Evolutionary conservation across 2,888 invertebrate species (phyloP).

Genomic region (Tenthredo notha): DNA sequence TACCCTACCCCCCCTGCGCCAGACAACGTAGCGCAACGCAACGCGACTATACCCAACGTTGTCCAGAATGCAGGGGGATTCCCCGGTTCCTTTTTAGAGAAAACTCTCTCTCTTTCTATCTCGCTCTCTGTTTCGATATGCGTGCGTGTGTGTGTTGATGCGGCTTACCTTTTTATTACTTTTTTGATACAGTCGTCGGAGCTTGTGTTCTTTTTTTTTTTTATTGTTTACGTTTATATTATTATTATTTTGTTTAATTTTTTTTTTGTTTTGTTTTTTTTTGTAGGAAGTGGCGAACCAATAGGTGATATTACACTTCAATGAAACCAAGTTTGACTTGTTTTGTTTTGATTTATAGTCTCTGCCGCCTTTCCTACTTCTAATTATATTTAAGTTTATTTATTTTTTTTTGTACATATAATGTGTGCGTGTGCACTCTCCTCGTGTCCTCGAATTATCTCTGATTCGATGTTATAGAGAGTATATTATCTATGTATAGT

Average conservation of each 20-base stretch:
- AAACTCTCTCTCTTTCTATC: conserved; percentile 18
- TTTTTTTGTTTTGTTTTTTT: no score
- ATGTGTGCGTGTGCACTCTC: background rate
- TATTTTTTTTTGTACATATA: background rate
- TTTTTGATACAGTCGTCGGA: background rate
- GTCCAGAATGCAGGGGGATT: conserved; percentile 27
- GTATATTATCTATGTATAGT: no score
- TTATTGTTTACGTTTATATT: conserved; percentile 60
- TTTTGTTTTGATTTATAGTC: background rate
- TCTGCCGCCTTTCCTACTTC: background rate
- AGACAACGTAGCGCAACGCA: background rate
- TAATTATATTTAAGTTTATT: background rate
- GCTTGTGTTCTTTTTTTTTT: conserved; percentile 37
- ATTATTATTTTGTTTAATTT: background rate
- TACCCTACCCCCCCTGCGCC: background rate
- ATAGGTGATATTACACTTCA: background rate
- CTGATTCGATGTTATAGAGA: background rate
- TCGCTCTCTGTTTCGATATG: conserved; percentile 34
- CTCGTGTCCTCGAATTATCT: background rate
- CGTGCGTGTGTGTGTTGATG: conserved; percentile 19
- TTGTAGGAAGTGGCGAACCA: background rate
- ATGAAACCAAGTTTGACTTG: background rate
- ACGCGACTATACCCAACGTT: background rate
- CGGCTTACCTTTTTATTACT: conserved; percentile 39
- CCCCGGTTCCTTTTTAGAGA: conserved; percentile 39